Evolutionary conservation across 1,140 invertebrate species (phyloP).

Genomic region (Muscidifurax raptorellus): DNA sequence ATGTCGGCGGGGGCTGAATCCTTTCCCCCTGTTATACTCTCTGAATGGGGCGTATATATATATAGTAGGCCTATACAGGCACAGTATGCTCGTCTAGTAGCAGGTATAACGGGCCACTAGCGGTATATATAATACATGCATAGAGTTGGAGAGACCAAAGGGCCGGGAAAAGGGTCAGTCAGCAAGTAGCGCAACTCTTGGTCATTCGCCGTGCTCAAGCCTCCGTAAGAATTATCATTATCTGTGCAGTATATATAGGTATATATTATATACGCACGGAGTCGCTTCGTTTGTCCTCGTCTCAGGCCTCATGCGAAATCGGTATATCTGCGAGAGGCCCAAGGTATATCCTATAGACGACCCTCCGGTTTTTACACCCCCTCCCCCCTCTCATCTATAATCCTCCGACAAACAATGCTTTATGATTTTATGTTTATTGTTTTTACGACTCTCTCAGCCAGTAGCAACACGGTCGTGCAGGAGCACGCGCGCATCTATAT

Average conservation of each 20-base stretch:
- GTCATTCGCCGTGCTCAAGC: not conserved
- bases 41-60: not conserved
- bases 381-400: conserved; percentile 14
- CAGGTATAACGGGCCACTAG: not conserved
- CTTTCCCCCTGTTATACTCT: not conserved
- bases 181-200: conserved; percentile 14
- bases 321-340: not conserved
- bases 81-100: no score
- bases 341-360: no score
- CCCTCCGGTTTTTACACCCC: conserved; percentile 55
- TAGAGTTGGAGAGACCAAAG: not conserved
- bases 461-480: conserved; percentile 52
- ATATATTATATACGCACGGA: not conserved
- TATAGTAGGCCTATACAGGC: no score
- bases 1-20: no score
- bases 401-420: conserved; percentile 58
- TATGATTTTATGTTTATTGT: conserved; percentile 66
- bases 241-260: no score
- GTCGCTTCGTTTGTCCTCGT: no score
- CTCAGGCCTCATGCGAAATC: no score
- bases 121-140: not conserved
- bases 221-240: no score
- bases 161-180: not conserved
- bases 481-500: not conserved
- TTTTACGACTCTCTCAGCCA: conserved; percentile 57